Percentiles rank a stretch among this genome's conserved stretches.
phyloP scores from a whole-genome alignment of 2,113 vertebrate genomes.

The Anguilla rostrata region DNA sequence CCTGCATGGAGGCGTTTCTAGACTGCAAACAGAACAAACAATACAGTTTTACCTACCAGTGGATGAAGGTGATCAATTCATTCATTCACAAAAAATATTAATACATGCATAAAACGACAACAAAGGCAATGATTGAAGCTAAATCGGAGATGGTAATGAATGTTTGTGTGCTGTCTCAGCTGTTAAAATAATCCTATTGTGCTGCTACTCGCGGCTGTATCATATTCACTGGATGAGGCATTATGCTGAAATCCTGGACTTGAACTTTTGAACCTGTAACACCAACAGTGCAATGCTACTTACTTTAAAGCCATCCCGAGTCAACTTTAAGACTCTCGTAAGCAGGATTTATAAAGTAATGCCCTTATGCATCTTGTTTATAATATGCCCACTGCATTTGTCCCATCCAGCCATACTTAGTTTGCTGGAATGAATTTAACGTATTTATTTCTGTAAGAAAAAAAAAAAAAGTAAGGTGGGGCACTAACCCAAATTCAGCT shows the following conservation, averaged over 20 bases:
- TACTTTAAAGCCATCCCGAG: background rate
- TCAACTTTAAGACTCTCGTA: conserved; percentile 25
- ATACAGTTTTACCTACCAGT: background rate
- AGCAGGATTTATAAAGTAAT: conserved; percentile 71
- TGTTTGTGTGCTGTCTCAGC: background rate
- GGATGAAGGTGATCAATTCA: background rate
- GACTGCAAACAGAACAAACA: background rate
- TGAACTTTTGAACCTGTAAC: conserved; percentile 19
- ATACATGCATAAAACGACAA: background rate
- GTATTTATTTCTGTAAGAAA: background rate
- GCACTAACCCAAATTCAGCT: background rate
- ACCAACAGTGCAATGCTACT: conserved; percentile 14
- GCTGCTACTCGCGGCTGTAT: conserved; percentile 6
- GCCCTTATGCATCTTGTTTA: conserved; percentile 75
- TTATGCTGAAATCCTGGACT: conserved; percentile 18
- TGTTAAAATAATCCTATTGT: background rate
- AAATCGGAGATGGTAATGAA: background rate
- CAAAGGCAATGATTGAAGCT: too few relatives aligned
- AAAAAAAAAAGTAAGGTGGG: too few relatives aligned
- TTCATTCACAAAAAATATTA: background rate
- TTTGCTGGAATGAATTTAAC: background rate
- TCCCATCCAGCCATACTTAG: background rate
- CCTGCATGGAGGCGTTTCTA: background rate
- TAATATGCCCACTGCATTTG: background rate
- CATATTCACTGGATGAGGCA: conserved; percentile 5